Base-by-base conservation (phyloP, 2,888 invertebrate species). In the Syrista parreyssii region DNA sequence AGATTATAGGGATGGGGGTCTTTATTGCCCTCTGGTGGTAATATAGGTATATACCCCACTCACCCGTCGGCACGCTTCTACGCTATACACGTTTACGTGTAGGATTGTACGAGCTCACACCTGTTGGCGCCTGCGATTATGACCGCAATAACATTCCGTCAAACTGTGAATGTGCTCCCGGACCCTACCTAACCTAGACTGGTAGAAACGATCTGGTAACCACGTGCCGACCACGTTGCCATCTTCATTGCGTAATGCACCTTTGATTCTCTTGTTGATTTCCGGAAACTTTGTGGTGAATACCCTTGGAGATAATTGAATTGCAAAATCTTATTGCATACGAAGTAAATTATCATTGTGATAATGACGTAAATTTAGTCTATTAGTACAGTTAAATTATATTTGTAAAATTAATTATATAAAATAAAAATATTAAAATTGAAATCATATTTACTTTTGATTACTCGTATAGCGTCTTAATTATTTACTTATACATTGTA, bases 101-200 rank as follows among this genome's bases (percentile, higher is more conserved):
- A 89, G 88, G 88, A 88, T 88, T 87, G 86, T 84, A 84, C 82
- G 87, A 86, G 87, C 88, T 89, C 88, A 87, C 91, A 91, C 91
- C 91, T 91, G 91, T 91, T 91, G 91, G 91, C 88, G 89, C 87
- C 86, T 87, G 86, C 88, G 90, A 90, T 91, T 91, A 91, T 90
- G 89, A 90, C 90, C 88, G 91, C 88, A 91, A 90, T 91, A 91
- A 91, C 91, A 90, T 91, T 91, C 88, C 90, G 91, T 91, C 91
- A 90, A 91, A 91, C 87, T 87, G 87, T 81, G 84, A 86, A 84
- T 83, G 84, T 82, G 80, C 84, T 79, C 78, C 77, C 79, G 68
- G 71, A 72, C 33, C 73, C 78, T 72, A 75, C 78, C 68, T 68
- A 74, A 85, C 85, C 84, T 78, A 83, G 75, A 71, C 72, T 33